Base-by-base conservation (phyloP, 2,113 vertebrate genomes). In the Psophia crepitans region DNA sequence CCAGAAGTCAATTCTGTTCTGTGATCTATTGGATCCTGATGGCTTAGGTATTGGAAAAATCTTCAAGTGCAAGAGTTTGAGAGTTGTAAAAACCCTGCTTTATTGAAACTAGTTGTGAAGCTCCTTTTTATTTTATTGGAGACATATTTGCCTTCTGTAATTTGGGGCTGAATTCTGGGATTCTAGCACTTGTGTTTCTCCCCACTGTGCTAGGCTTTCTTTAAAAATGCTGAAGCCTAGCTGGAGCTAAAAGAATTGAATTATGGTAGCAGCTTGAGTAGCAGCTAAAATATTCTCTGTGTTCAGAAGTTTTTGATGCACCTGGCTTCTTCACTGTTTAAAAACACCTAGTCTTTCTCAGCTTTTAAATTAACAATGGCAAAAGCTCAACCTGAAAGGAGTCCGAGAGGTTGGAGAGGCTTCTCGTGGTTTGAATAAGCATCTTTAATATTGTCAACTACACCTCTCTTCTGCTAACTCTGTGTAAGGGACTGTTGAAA, bases 261-360 rank as follows among this genome's bases (percentile, higher is more conserved):
- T 87, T 68, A 39, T 14, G 33, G 28, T 66, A 51, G 57, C 27
- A 91, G 28, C 22, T 87, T 79, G 70, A 81, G 46, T 54, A 75
- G 81, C 51, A 92, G 86, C 95, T 90, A 96, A 79, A 81, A 89
- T 82, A 79, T 11, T 82, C 79, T 77, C 51, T 88, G 39, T 20
- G 78, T 43, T 87, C 57, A 76, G 57, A 69, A 27, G 16, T 32
- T 85, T 95, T 73, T 84, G 53, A 87, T 57, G 66, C 41, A 61
- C 28, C 58, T 91, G 73, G 9, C 19, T 89, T 79, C 28, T 61
- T 82, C 17, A 18, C 39, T 58, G 54, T 86, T 90, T 76, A n/a
- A 77, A 84, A 92, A 61, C 63, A 84, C 49, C 83, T 73, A 65
- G 44, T 48, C 32, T 91, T 77, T 61, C 81, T 91, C 43, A 93